A percentile compares a stretch with the other conserved stretches of the same genome.
These are phyloP conservation scores for Gopherus flavomarginatus DNA, from an alignment of 2,113 vertebrate species.

Conservation along the genomic window DNA sequence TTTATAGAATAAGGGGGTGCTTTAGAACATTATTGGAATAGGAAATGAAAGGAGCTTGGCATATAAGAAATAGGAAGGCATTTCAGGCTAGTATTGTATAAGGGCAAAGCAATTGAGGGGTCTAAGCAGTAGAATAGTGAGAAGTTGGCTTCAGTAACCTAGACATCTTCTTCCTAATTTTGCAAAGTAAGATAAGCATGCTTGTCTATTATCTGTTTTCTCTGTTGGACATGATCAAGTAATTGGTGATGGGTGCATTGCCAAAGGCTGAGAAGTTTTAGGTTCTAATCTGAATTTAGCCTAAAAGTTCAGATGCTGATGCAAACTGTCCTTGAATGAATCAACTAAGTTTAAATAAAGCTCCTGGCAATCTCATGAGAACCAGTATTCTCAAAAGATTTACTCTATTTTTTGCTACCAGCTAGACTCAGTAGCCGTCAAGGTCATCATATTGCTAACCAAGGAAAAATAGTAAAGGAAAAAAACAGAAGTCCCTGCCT, in stretches of 20 bases:
- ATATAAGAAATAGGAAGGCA: neutral
- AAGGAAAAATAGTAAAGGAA: neutral
- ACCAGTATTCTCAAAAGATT: neutral
- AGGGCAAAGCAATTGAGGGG: neutral
- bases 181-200: neutral
- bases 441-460: neutral
- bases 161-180: neutral
- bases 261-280: neutral
- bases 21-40: neutral
- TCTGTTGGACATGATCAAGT: neutral
- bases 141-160: neutral
- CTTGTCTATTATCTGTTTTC: neutral
- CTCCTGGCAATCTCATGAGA: neutral
- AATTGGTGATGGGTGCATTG: neutral
- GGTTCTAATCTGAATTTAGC: neutral
- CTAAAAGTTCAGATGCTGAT: neutral
- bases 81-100: neutral
- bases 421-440: neutral
- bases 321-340: neutral
- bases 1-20: neutral
- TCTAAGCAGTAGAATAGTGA: neutral
- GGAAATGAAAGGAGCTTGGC: neutral
- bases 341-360: neutral
- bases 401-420: neutral
- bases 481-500: neutral